Conservation (phyloP, 2,888 invertebrate species). For the Erebia palarica region DNA sequence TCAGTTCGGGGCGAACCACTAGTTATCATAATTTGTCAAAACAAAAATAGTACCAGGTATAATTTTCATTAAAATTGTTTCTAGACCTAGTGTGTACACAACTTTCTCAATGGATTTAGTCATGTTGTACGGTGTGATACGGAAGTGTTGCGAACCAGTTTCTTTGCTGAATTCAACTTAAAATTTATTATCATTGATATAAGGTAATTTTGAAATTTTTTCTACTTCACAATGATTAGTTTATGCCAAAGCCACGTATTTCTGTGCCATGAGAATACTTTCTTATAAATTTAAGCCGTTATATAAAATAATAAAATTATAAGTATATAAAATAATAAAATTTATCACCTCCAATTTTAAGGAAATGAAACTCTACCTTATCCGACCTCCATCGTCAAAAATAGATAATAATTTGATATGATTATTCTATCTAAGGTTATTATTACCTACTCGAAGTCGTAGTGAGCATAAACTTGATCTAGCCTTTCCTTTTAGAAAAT, state of each 20-base stretch:
- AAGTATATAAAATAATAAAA: not conserved
- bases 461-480: constrained; percentile 24
- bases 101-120: constrained; percentile 31
- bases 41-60: not conserved
- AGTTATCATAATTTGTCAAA: too few relatives aligned
- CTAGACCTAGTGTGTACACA: not conserved
- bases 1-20: too few relatives aligned
- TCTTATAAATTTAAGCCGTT: not conserved
- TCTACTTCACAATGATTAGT: not conserved
- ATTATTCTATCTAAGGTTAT: constrained; percentile 18
- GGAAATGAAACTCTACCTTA: constrained; percentile 20
- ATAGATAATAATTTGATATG: constrained; percentile 13
- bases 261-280: too few relatives aligned
- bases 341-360: constrained; percentile 10
- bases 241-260: not conserved
- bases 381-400: constrained; percentile 17
- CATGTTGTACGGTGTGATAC: constrained; percentile 37
- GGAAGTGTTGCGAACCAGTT: constrained; percentile 42
- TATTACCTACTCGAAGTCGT: constrained; percentile 7
- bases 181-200: constrained; percentile 24
- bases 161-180: constrained; percentile 34
- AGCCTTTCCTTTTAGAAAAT: constrained; percentile 29
- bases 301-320: not conserved
- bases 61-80: not conserved
- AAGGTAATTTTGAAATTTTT: constrained; percentile 16